Evolutionary conservation across 2,888 invertebrate genomes (phyloP), one percentile per base, ranked within the genome.

Genomic region (Pammene aurita): DNA sequence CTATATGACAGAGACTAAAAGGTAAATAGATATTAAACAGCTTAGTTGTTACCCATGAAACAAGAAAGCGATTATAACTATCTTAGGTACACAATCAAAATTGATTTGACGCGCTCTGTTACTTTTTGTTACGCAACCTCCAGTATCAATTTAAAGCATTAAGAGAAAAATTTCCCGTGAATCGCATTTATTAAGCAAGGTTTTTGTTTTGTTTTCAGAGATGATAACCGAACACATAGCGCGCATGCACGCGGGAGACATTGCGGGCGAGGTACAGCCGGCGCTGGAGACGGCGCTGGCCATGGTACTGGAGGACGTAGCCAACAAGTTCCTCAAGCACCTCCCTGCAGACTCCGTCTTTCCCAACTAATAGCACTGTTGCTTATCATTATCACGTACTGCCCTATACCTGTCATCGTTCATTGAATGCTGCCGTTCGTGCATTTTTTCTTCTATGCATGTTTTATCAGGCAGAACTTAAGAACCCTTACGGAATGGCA

Each of bases 161-260:
- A 11, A 52, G 52, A 26, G 52, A 6, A 52, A 26, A 52, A 26
- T 26, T 13, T 13, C 5, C 16, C 13, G 10, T 52, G 18, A 34
- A n/a, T 34, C 34, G 13, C 18, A 52, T 18, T 11, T 52, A 52
- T 48, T 7, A 16, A 16, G 48, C 10, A 9, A 48, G 9, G 26
- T 1, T 9, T 18, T 52, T n/a, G n/a, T n/a, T 26, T 56, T 46
- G 38, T 57, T 84, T 80, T 1, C 88, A 95, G 95, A 94, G 79
- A 92, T 93, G 82, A 93, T 94, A 68, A 93, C 94, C 0, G 93
- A 94, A 71, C 92, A 94, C 78, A 90, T 94, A 71, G 83, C 94
- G 0, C 92, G 92, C 65, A 93, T 94, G 82, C 94, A 95, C 77
- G 93, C 94, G 4, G 80, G 83, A 0, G 89, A 94, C 13, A 87